A percentile compares a stretch with the other conserved stretches of the same genome.
Conservation (phyloP, 2,797 vertebrate species). For the Peromyscus melanophrys region DNA sequence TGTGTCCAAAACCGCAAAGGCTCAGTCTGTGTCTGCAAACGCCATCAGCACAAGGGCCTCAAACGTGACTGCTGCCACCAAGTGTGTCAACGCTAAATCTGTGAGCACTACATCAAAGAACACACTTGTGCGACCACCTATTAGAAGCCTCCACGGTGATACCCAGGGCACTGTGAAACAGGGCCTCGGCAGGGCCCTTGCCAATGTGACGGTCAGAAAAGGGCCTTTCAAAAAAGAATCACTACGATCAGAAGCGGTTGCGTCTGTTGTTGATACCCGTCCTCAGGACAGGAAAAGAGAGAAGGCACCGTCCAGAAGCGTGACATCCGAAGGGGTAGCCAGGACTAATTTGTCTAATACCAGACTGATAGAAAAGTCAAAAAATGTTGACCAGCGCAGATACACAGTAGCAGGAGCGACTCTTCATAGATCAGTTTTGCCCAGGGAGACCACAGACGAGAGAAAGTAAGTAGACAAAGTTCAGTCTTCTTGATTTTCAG, state of each 20-base stretch:
- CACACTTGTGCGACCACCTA: slow-evolving; percentile 76
- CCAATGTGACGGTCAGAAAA: slow-evolving; percentile 69
- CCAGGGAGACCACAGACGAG: too few species aligned
- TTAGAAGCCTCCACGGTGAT: slow-evolving; percentile 17
- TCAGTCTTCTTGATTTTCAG: too few species aligned
- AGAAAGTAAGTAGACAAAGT: too few species aligned
- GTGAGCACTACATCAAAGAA: slow-evolving; percentile 42
- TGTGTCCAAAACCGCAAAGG: slow-evolving; percentile 69
- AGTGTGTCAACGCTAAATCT: slow-evolving; percentile 64
- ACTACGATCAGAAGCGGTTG: slow-evolving; percentile 54
- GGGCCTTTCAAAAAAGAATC: slow-evolving; percentile 15
- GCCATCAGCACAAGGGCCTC: background rate
- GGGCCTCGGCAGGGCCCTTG: background rate
- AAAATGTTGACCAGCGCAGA: slow-evolving; percentile 36
- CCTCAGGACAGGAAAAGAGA: slow-evolving; percentile 67
- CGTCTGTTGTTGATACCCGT: slow-evolving; percentile 24
- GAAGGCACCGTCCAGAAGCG: slow-evolving; percentile 3
- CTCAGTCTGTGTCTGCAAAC: background rate
- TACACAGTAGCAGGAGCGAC: too few species aligned
- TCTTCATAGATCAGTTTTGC: too few species aligned
- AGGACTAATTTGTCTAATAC: slow-evolving; percentile 31
- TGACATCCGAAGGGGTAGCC: slow-evolving; percentile 45
- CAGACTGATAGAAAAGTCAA: slow-evolving; percentile 76
- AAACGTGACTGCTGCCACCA: slow-evolving; percentile 24
- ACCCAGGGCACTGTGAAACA: slow-evolving; percentile 68